Base-by-base conservation (phyloP, 2,113 vertebrate species). In the Carettochelys insculpta region DNA sequence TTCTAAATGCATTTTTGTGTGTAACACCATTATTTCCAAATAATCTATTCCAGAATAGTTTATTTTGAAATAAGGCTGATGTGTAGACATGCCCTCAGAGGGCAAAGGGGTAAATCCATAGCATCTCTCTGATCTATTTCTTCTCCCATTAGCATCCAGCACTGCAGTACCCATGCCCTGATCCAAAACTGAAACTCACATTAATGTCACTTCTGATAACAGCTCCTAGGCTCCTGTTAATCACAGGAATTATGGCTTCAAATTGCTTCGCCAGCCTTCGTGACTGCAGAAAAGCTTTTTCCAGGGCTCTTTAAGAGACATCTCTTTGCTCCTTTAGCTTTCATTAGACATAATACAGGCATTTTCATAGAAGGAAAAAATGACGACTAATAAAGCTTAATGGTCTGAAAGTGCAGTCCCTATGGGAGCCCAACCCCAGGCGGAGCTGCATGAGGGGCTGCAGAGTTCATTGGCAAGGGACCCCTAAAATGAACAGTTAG, bases 171-270 rank as follows among this genome's bases (percentile, higher is more conserved):
- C n/a, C 34, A 68, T 8, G 54, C 3, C 1, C 76, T 86, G 87
- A 92, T 95, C 92, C 92, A 84, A 68, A 80, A 87, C 94, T 54
- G 84, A 91, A 80, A 93, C 82, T 78, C 51, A 34, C 90, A 79
- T 87, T 92, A 87, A 97, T 76, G 92, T 94, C 94, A 88, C 89
- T 93, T 86, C 83, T 0, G 0, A 90, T 93, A 95, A 71, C 34
- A 79, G 94, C 95, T 95, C 95, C 94, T 90, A 95, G 81, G 52
- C 83, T 87, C n/a, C 89, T 89, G 85, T 88, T 86, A 73, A 73
- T 73, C 61, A 83, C 65, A 52, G 77, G 58, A 94, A 71, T 45
- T 34, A 12, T 34, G 90, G 80, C 82, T 90, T 31, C 85, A 45
- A 92, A 87, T 86, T 95, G 76, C 27, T 89, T 95, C 81, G 48